These are phyloP conservation scores for Mastigias papua DNA, from an alignment of 30 jellyfish, hydroid and myxozoan genomes.

Conservation along the genomic window DNA sequence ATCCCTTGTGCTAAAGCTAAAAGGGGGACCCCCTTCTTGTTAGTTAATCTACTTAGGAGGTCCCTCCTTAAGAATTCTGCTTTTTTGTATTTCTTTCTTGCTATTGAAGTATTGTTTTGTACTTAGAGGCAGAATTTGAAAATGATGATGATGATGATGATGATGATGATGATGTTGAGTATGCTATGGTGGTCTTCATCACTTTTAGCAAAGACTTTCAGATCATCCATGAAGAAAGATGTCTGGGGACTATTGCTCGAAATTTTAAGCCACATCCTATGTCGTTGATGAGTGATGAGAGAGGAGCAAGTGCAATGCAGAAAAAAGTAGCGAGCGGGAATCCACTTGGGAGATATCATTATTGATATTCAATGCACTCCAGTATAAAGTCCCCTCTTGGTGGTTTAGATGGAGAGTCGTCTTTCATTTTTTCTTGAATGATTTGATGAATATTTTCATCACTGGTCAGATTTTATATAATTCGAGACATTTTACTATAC, in stretches of 20 bases:
- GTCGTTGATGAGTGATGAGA: background rate
- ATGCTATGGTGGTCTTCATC: conserved; percentile 21
- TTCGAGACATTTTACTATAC: background rate
- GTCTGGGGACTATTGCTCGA: too few relatives aligned
- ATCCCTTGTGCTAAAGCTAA: too few relatives aligned
- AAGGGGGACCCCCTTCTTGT: too few relatives aligned
- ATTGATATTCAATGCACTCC: background rate
- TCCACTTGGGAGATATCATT: background rate
- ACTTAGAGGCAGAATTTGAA: too few relatives aligned
- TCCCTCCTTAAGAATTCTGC: too few relatives aligned
- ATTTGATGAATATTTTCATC: too few relatives aligned
- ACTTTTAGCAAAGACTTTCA: conserved; percentile 21
- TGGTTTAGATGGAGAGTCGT: background rate
- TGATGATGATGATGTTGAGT: too few relatives aligned
- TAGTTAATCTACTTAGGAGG: too few relatives aligned
- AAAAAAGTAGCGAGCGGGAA: background rate
- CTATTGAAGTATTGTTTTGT: too few relatives aligned
- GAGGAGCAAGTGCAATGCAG: background rate
- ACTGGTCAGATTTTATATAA: background rate
- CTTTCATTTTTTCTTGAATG: background rate
- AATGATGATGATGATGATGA: too few relatives aligned
- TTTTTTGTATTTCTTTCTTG: too few relatives aligned
- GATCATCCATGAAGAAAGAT: conserved; percentile 7
- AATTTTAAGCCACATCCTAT: background rate
- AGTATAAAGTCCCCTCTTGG: background rate